Evolutionary conservation across 2,888 invertebrate species (phyloP).

Genomic region (Heterodera filipjevi): DNA sequence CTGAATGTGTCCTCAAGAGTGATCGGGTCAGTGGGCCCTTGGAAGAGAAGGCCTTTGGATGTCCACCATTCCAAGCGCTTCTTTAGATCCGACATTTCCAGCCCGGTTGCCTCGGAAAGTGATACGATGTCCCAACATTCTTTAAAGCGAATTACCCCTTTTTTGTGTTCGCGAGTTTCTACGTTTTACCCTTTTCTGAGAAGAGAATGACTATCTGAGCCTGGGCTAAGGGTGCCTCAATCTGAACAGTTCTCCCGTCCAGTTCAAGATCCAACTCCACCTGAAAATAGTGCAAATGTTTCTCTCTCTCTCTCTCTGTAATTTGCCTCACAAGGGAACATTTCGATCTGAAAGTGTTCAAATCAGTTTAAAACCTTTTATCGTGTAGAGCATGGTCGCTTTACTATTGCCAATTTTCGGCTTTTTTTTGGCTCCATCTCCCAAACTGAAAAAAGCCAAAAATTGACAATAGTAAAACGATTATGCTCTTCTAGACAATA

Average conservation of each 20-base stretch:
- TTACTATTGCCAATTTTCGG: too few relatives aligned
- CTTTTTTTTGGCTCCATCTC: too few relatives aligned
- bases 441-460: too few relatives aligned
- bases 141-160: too few relatives aligned
- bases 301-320: too few relatives aligned
- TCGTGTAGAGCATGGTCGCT: too few relatives aligned
- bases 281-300: too few relatives aligned
- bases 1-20: constrained; percentile 30
- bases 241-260: constrained; percentile 46
- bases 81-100: constrained; percentile 40
- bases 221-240: constrained; percentile 47
- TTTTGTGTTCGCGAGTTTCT: background rate
- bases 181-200: constrained; percentile 46
- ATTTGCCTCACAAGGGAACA: background rate
- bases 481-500: too few relatives aligned
- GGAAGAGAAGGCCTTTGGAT: constrained; percentile 36
- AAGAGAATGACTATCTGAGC: constrained; percentile 53
- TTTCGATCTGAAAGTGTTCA: background rate
- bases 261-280: constrained; percentile 46
- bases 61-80: constrained; percentile 53
- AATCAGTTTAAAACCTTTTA: too few relatives aligned
- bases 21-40: constrained; percentile 19
- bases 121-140: constrained; percentile 52
- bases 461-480: too few relatives aligned
- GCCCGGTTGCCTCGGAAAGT: constrained; percentile 41